Evolutionary conservation across 2,113 vertebrate genomes (phyloP).

Genomic region (Haemorhous mexicanus): DNA sequence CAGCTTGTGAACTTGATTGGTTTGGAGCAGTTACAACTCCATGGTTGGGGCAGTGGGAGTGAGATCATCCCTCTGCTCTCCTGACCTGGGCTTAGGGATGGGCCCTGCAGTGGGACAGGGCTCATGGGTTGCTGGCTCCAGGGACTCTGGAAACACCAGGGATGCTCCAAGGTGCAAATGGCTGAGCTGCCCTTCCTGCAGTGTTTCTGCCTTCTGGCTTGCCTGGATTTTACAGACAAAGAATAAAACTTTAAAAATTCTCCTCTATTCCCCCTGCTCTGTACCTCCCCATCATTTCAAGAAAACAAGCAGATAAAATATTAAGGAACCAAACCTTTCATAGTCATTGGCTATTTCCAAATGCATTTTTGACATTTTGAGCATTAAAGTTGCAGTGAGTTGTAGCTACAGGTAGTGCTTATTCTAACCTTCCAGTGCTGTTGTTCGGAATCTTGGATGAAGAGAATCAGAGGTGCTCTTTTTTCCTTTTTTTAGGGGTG

Average conservation of each 20-base stretch:
- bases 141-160: background rate
- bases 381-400: background rate
- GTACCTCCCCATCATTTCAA: accelerated
- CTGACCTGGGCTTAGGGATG: background rate
- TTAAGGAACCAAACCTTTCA: background rate
- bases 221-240: background rate
- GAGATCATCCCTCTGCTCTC: background rate
- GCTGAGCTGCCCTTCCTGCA: background rate
- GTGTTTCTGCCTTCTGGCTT: background rate
- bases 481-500: background rate
- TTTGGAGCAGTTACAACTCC: background rate
- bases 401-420: background rate
- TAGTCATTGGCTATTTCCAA: background rate
- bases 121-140: background rate
- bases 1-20: background rate
- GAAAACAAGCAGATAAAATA: background rate
- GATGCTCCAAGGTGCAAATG: background rate
- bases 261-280: background rate
- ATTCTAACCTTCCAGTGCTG: background rate
- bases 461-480: background rate
- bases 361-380: background rate
- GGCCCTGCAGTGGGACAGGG: background rate
- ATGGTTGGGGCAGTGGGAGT: background rate
- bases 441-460: background rate
- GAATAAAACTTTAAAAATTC: background rate